Base-by-base conservation (phyloP, 92 coral and sea anemone genomes). In the Parazoanthus swiftii region DNA sequence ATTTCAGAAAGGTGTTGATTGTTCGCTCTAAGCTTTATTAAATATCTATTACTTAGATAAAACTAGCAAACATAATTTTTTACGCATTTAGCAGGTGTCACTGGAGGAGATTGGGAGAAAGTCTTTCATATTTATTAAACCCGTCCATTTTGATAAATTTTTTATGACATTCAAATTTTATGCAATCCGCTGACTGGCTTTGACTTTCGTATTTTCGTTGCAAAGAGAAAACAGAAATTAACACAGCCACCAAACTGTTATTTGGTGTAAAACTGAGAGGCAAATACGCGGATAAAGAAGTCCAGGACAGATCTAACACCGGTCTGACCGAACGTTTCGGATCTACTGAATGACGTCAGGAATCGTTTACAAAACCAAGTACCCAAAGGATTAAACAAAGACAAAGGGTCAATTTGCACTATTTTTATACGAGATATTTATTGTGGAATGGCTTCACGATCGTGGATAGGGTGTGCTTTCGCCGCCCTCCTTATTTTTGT, bases 381-480 rank as follows among this genome's bases (percentile, higher is more conserved):
- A 13, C 5, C 51, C n/a, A 76, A 76, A 23, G 48, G 15, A 71
- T 84, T 37, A 72, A 84, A 68, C 86, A 83, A 72, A 84, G 87
- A 71, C 87, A 70, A 9, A 3, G 25, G 25, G 10, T 25, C 33
- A 18, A 51, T n/a, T 66, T 70, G 23, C 72, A 23, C 42, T 46
- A 71, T 72, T 81, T 76, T 81, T 81, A 15, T 72, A 84, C 35
- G 29, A 44, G 76, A 21, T 8, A 68, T 84, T 48, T 82, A 65
- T 67, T 37, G 23, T 54, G 23, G 25, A 84, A 84, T 84, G 87
- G 87, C 79, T 25, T 84, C 87, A 21, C 79, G 87, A 70, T 25
- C 79, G 87, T 33, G 44, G 71, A 18, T 70, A 71, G 78, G 78
- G 75, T 70, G 23, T 72, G 33, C 50, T 9, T 70, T 25, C 46